Base-by-base conservation (phyloP, 2,888 invertebrate species). In the Lepidocyrtinus sp. region DNA sequence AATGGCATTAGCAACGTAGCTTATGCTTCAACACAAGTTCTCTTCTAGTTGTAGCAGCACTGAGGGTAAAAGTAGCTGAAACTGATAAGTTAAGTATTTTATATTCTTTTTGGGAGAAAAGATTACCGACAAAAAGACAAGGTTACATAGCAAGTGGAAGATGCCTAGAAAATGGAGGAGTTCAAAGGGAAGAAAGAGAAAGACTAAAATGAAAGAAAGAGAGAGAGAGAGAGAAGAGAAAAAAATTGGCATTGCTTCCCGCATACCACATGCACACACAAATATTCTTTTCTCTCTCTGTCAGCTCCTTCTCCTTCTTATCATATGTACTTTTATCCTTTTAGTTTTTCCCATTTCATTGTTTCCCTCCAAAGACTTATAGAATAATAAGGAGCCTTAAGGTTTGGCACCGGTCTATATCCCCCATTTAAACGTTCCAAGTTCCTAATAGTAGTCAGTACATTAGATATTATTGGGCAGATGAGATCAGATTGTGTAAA, bases 191-290 rank as follows among this genome's bases (percentile, higher is more conserved):
- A 67, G 22, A 22, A 55, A 50, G 55, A 67, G 45, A 73, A 46
- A 68, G 50, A n/a, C n/a, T n/a, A n/a, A n/a, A 76, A 21, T 62
- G 50, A 24, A 71, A 71, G 27, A 70, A 36, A 26, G 25, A 36
- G 24, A 17, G 19, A 62, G 46, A 25, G 67, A 25, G 26, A 64
- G 63, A 63, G 74, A 61, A 63, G 26, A 55, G 46, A 65, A 73
- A 81, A 74, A 76, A 81, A 70, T 76, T 81, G 73, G 73, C 74
- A 70, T 70, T 65, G 75, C 80, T 75, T 75, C 71, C 74, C 74
- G 61, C 69, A 62, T 72, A 50, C 72, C 50, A 36, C 46, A 55
- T 63, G 12, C 26, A 15, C 7, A 7, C 15, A n/a, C 64, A 25
- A 15, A 15, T 19, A 64, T 50, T 21, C 46, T 50, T 21, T 68